phyloP scores from a whole-genome alignment of 2,113 vertebrate genomes.

The Pseudopipra pipra region DNA sequence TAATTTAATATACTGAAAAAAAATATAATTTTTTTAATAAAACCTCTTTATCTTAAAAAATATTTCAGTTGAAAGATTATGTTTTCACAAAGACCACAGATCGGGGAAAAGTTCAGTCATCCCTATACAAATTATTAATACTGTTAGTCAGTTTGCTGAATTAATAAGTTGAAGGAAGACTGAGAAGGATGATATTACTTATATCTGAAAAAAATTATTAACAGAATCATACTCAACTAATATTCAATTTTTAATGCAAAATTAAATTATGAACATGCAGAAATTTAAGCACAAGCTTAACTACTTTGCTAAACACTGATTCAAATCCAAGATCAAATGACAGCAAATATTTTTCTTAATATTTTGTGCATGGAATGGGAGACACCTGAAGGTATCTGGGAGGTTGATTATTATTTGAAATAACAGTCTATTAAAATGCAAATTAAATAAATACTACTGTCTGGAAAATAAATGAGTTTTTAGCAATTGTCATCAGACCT shows the following conservation, averaged over 20 bases:
- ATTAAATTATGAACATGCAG: background rate
- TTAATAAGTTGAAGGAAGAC: background rate
- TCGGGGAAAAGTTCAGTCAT: background rate
- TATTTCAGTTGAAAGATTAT: background rate
- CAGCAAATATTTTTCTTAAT: background rate
- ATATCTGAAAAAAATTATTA: background rate
- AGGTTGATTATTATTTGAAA: constrained; percentile 39
- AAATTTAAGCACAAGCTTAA: background rate
- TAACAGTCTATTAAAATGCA: constrained; percentile 52
- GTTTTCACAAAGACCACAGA: background rate
- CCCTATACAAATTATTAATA: background rate
- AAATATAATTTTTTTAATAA: background rate
- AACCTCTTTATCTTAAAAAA: background rate
- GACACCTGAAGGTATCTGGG: background rate
- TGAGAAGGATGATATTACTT: background rate
- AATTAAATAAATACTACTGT: constrained; percentile 58
- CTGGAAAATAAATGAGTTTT: constrained; percentile 57
- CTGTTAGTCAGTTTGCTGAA: background rate
- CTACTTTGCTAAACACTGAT: background rate
- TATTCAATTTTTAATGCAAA: background rate
- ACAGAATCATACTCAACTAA: background rate
- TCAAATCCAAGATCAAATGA: background rate
- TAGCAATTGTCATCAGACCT: constrained; percentile 36
- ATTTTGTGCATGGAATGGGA: background rate
- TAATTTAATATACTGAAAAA: background rate